A percentile compares a stretch with the other conserved stretches of the same genome.
phyloP scores from a whole-genome alignment of 2,797 vertebrate genomes.

The Periophthalmus magnuspinnatus region DNA sequence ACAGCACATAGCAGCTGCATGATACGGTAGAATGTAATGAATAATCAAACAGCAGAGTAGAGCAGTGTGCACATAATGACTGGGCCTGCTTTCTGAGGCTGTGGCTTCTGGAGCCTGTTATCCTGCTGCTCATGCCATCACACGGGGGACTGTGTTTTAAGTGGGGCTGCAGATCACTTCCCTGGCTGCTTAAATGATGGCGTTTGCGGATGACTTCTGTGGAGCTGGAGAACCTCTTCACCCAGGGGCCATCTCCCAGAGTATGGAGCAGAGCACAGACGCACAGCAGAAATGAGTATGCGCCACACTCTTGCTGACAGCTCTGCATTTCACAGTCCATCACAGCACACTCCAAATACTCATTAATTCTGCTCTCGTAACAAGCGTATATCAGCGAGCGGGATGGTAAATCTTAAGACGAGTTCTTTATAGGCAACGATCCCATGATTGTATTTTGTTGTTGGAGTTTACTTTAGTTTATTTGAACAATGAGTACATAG shows the following conservation, averaged over 20 bases:
- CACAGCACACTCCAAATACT: conserved; percentile 52
- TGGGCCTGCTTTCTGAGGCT: conserved; percentile 20
- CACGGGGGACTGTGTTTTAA: conserved; percentile 50
- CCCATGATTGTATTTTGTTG: no score
- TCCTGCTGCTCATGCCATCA: conserved; percentile 23
- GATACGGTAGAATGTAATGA: neutral
- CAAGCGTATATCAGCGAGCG: conserved; percentile 79
- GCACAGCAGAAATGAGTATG: conserved; percentile 51
- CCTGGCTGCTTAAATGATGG: conserved; percentile 39
- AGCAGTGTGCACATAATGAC: neutral
- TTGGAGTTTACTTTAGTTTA: no score
- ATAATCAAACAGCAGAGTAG: neutral
- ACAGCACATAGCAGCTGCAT: neutral
- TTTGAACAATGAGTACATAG: no score
- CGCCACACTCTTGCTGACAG: conserved; percentile 68
- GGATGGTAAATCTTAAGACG: conserved; percentile 55
- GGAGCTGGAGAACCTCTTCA: conserved; percentile 49
- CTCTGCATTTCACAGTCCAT: conserved; percentile 59
- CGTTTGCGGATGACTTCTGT: conserved; percentile 51
- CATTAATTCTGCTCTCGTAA: conserved; percentile 84
- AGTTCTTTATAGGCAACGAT: no score
- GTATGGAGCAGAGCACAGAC: conserved; percentile 23
- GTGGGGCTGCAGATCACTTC: conserved; percentile 45
- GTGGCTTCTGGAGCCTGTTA: conserved; percentile 23
- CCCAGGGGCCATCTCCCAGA: conserved; percentile 38